Base-by-base conservation (phyloP, 2,797 vertebrate species). In the Phaenicophaeus curvirostris region DNA sequence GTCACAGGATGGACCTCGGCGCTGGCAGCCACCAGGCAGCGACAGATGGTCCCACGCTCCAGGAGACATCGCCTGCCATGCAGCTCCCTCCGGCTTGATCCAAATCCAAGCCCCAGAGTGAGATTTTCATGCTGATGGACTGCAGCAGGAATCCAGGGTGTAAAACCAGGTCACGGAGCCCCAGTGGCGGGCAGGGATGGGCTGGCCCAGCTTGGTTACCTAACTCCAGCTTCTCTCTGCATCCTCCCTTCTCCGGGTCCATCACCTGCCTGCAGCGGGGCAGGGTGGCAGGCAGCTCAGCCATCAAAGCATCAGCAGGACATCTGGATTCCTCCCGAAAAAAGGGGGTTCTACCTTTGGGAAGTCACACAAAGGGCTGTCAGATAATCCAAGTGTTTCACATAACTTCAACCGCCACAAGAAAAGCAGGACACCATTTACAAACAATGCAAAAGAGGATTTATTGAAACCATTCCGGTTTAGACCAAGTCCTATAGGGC, bases 361-460 rank as follows among this genome's bases (percentile, higher is more conserved):
- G 51, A 72, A 57, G n/a, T 44, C 80, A 41, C 42, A 20, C 24
- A 15, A 57, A 61, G 21, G 17, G 30, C 78, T 85, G 72, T 37
- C 87, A 77, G 55, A 66, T 19, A 39, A 68, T 8, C 58, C 68
- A 16, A 0, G 13, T 9, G 6, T 57, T 75, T 65, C 31, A 50
- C 35, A 2, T 27, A 54, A 73, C 30, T 59, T 41, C 27, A 24
- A 66, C 82, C 58, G 66, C 44, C 41, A 11, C 4, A 41, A 25
- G 42, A 85, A 85, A 76, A 87, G 82, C 85, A 71, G 28, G 68
- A 94, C 87, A 89, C 51, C 55, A 7, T 95, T 91, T 96, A 96
- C 94, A 97, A 97, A 97, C 93, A 96, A 93, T 94, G 95, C 93
- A 94, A 97, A 96, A 96, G 91, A 95, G 77, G 51, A 77, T 97